Conservation (phyloP, 2,888 invertebrate genomes). For the Pollenia labialis region DNA sequence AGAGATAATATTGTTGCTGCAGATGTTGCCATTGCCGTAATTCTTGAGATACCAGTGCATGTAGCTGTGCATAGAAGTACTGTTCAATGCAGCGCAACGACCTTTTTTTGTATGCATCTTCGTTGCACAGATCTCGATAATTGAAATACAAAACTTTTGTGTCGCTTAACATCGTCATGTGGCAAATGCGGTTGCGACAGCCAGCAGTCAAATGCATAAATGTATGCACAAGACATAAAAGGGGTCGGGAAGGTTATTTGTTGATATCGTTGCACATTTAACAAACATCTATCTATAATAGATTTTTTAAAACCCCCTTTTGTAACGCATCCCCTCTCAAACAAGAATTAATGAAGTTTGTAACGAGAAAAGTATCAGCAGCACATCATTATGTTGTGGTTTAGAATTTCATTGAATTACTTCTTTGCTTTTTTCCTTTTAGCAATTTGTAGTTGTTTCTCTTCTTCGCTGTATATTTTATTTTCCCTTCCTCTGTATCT, state of each 20-base stretch:
- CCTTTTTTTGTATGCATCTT: constrained; percentile 7
- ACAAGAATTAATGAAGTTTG: not conserved
- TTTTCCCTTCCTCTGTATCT: not conserved
- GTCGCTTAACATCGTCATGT: constrained; percentile 57
- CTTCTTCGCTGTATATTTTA: not conserved
- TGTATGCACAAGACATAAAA: not conserved
- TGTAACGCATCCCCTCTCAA: not conserved
- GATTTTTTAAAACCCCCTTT: not conserved
- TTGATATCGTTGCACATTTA: not conserved
- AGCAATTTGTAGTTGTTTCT: constrained; percentile 2
- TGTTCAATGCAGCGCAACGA: constrained; percentile 59
- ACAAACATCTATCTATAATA: constrained; percentile 36
- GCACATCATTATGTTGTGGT: constrained; percentile 63
- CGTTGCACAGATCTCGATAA: constrained; percentile 63
- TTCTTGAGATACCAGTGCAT: not conserved
- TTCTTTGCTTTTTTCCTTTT: constrained; percentile 10
- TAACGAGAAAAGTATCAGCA: constrained; percentile 1
- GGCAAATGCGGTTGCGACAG: constrained; percentile 59
- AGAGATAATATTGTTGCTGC: constrained; percentile 9
- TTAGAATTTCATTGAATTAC: constrained; percentile 59
- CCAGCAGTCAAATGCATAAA: constrained; percentile 4
- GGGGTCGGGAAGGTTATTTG: constrained; percentile 13
- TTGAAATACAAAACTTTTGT: constrained; percentile 68
- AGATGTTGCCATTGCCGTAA: not conserved
- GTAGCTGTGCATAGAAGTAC: not conserved